phyloP scores from a whole-genome alignment of 1,140 invertebrate genomes.

The Drosophila ercepeae region DNA sequence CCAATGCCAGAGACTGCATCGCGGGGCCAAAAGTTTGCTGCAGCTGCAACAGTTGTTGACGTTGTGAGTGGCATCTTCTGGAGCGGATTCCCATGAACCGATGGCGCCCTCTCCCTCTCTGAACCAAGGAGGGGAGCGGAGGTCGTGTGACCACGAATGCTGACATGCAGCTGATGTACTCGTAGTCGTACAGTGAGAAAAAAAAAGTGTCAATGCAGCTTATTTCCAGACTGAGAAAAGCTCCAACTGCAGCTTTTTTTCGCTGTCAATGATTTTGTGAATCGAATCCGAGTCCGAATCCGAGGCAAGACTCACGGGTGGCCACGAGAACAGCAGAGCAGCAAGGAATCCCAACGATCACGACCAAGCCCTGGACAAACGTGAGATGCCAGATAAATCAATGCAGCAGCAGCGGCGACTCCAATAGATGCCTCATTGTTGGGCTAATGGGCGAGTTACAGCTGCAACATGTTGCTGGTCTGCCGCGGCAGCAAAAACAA shows the following conservation, averaged over 20 bases:
- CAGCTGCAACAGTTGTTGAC: conserved; percentile 46
- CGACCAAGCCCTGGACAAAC: conserved; percentile 41
- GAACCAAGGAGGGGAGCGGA: conserved; percentile 6
- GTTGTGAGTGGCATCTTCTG: conserved; percentile 74
- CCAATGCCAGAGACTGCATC: conserved; percentile 59
- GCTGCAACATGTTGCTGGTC: conserved; percentile 40
- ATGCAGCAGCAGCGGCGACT: conserved; percentile 9
- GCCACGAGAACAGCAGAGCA: conserved; percentile 25
- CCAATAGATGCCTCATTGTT: conserved; percentile 65
- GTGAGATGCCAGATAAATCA: conserved; percentile 77
- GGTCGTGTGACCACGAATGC: conserved; percentile 57
- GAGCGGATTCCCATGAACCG: conserved; percentile 71
- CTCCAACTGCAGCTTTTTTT: no score
- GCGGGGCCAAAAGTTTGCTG: conserved; percentile 68
- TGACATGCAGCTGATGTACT: conserved; percentile 63
- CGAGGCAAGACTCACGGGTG: conserved; percentile 23
- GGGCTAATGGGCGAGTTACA: conserved; percentile 58
- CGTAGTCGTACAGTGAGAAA: conserved; percentile 8
- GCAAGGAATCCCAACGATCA: conserved; percentile 29
- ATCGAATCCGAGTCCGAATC: conserved; percentile 64
- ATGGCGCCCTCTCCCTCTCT: conserved; percentile 63
- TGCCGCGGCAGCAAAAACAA: conserved; percentile 32
- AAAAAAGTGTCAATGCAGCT: no score
- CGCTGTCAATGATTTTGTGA: conserved; percentile 78
- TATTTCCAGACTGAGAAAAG: no score